Conservation (phyloP, 2,888 invertebrate genomes). For the Bellardia pandia region DNA sequence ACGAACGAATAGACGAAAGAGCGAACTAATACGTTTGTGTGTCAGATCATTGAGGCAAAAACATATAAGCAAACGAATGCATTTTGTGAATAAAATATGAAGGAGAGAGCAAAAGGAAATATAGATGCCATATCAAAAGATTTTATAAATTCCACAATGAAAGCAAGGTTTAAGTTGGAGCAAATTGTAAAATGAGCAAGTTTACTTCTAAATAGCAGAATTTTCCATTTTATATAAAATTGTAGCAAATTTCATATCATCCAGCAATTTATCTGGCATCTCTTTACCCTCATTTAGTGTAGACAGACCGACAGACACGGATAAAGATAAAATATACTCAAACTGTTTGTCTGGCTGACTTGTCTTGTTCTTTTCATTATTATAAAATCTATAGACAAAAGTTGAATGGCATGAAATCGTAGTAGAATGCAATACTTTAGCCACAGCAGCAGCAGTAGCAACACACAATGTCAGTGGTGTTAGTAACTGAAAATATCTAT, state of each 20-base stretch:
- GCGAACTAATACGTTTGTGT: constrained; percentile 21
- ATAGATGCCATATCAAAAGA: not conserved
- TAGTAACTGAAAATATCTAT: constrained; percentile 28
- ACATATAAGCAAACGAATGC: constrained; percentile 9
- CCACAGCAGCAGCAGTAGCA: not conserved
- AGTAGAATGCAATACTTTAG: constrained; percentile 34
- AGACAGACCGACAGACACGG: not conserved
- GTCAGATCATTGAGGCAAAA: constrained; percentile 15
- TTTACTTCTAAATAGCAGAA: no score
- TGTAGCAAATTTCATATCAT: no score
- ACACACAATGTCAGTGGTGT: not conserved
- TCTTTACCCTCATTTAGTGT: not conserved
- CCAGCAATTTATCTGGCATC: not conserved
- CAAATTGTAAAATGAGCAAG: no score
- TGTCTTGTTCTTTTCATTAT: constrained; percentile 50
- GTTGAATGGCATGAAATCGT: constrained; percentile 55
- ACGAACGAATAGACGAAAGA: not conserved
- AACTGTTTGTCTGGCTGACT: constrained; percentile 31
- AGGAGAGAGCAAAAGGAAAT: not conserved
- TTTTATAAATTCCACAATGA: not conserved
- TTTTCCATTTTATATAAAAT: no score
- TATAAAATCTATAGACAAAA: constrained; percentile 63
- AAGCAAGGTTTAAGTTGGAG: no score
- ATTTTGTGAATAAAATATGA: not conserved
- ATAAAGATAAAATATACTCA: constrained; percentile 30